These are phyloP conservation scores for Arnoldichthys spilopterus DNA, from an alignment of 2,797 vertebrate species.

Conservation along the genomic window DNA sequence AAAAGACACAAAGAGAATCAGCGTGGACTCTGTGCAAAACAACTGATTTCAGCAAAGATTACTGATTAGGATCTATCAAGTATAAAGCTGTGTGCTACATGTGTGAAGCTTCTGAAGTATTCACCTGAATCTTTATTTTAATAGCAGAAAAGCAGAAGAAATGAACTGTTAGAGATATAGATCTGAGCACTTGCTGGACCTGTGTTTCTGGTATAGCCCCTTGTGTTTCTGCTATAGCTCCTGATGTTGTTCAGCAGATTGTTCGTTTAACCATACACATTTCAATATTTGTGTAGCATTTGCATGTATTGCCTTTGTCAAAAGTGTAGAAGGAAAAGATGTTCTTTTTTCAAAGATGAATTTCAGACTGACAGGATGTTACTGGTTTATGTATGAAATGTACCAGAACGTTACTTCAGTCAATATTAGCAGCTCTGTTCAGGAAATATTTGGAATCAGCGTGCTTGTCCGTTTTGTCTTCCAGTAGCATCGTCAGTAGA, in stretches of 20 bases:
- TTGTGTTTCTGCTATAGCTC: not conserved
- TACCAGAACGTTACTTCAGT: not conserved
- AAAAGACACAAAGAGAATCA: not conserved
- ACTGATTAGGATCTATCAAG: not conserved
- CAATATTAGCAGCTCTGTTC: not conserved
- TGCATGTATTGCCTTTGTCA: not conserved
- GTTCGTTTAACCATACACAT: not conserved
- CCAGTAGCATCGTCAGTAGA: not conserved
- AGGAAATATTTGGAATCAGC: not conserved
- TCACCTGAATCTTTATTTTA: not conserved
- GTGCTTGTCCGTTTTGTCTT: not conserved
- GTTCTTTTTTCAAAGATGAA: not conserved
- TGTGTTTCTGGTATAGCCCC: conserved; percentile 15
- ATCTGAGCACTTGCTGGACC: conserved; percentile 18
- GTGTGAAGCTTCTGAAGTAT: not conserved
- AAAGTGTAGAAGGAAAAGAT: not conserved
- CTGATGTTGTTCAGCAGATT: not conserved
- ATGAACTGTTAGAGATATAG: not conserved
- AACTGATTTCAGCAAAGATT: not conserved
- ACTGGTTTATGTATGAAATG: not conserved
- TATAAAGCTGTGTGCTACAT: not conserved
- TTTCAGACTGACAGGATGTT: not conserved
- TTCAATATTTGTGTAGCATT: conserved; percentile 3
- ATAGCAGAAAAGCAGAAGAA: not conserved
- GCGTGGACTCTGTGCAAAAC: not conserved